Base-by-base conservation (phyloP, 2,113 vertebrate species). In the Tyrannus savana region DNA sequence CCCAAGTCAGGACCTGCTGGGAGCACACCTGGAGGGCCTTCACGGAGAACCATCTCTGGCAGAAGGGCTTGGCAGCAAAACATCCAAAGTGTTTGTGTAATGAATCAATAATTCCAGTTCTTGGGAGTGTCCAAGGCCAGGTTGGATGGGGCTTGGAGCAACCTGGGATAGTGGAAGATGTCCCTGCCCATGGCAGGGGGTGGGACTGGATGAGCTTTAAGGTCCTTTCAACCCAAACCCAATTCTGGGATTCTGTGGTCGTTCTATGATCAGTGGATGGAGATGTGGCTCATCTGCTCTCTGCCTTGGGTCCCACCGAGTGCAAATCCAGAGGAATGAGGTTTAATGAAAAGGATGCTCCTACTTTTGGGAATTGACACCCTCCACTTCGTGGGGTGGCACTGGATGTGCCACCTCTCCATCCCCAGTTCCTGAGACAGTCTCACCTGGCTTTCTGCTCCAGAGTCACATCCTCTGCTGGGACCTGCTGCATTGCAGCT, bases 371-470 rank as follows among this genome's bases (percentile, higher is more conserved):
- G 75, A 35, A 52, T 6, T 2, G 4, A 62, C 52, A 47, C 28
- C 24, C 17, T 58, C 59, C 0, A 3, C 25, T 37, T 55, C 14
- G 3, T 1, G 2, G 52, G 19, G 18, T 42, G n/a, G 30, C 59
- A 14, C 49, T 4, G 39, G 30, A 22, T 2, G 5, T 56, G 28
- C 37, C 63, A 30, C 30, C 19, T 21, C 56, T 28, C n/a, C 1
- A 1, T 10, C 27, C 74, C 28, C 18, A 3, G 11, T 4, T 74
- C 62, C 10, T 56, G 47, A 23, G 23, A 53, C 41, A 15, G 53
- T 56, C 23, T n/a, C 31, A 6, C 3, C 3, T 19, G 47, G 37
- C 12, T 77, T 87, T 78, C 41, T 68, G 41, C 60, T 63, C 37
- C 49, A 35, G 55, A 18, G 81, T 56, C 55, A 46, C 50, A 5